phyloP scores from a whole-genome alignment of 2,888 invertebrate species.

The Dastarcus helophoroides region DNA sequence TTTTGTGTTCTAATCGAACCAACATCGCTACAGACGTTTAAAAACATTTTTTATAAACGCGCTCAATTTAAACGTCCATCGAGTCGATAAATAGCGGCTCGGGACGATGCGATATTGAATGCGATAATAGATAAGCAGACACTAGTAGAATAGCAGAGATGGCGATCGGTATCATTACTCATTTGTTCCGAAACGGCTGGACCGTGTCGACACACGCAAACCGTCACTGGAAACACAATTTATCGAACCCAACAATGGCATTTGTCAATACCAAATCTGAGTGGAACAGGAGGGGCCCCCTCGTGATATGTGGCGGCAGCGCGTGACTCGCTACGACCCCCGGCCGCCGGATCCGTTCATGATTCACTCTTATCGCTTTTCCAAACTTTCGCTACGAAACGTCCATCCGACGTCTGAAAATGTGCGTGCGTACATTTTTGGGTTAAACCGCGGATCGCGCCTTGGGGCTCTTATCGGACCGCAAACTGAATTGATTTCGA shows the following conservation, averaged over 20 bases:
- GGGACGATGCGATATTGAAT: conserved; percentile 13
- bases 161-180: conserved; percentile 28
- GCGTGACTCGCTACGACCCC: conserved; percentile 27
- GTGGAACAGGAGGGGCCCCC: conserved; percentile 26
- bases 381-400: too few relatives aligned
- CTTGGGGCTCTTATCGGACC: conserved; percentile 12
- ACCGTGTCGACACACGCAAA: conserved; percentile 34
- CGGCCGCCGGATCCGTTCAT: conserved; percentile 20
- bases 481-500: conserved; percentile 22
- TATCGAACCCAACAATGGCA: conserved; percentile 32
- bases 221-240: conserved; percentile 30
- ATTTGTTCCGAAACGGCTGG: conserved; percentile 31
- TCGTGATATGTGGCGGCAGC: conserved; percentile 25
- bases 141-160: conserved; percentile 11
- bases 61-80: too few relatives aligned
- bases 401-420: conserved; percentile 10
- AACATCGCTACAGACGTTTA: too few relatives aligned
- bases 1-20: too few relatives aligned
- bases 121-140: conserved; percentile 13
- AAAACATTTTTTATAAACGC: too few relatives aligned
- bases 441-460: conserved; percentile 14
- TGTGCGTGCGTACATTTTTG: conserved; percentile 10
- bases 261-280: conserved; percentile 35
- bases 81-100: too few relatives aligned
- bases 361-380: conserved; percentile 21